Conservation (phyloP, 2,113 vertebrate species). For the Ammospiza nelsoni region DNA sequence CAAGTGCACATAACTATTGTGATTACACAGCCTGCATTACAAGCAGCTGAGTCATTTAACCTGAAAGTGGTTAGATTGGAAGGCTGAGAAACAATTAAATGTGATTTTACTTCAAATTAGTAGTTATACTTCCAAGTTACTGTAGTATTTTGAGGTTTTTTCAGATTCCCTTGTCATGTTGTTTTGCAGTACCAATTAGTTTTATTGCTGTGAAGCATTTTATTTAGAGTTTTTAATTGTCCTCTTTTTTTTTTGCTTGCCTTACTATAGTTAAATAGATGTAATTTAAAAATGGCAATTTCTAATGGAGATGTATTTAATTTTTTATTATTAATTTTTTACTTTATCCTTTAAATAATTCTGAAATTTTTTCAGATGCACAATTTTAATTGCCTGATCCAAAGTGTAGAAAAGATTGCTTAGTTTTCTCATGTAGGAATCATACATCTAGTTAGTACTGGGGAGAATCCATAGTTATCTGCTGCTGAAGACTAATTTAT, state of each 20-base stretch:
- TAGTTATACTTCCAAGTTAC: slow-evolving; percentile 71
- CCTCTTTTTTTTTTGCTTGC: neutral
- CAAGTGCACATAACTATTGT: slow-evolving; percentile 63
- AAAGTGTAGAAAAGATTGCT: neutral
- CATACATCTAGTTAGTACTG: neutral
- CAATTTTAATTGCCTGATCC: neutral
- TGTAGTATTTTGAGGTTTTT: slow-evolving; percentile 5
- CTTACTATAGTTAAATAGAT: neutral
- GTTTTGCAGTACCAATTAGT: slow-evolving; percentile 1
- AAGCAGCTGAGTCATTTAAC: slow-evolving; percentile 65
- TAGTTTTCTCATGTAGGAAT: neutral
- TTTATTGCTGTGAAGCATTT: neutral
- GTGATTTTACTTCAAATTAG: slow-evolving; percentile 78
- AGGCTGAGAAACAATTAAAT: slow-evolving; percentile 76
- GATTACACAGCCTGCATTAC: slow-evolving; percentile 60
- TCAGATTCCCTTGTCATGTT: neutral
- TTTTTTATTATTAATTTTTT: neutral
- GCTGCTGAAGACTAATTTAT: neutral
- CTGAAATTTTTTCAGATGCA: neutral
- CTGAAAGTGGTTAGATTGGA: slow-evolving; percentile 69
- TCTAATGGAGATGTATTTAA: neutral
- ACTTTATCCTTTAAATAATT: neutral
- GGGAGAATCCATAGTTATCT: neutral
- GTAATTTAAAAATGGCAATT: neutral
- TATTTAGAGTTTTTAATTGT: neutral